Evolutionary conservation across 2,888 invertebrate species (phyloP).

Genomic region (Frankliniella fusca): DNA sequence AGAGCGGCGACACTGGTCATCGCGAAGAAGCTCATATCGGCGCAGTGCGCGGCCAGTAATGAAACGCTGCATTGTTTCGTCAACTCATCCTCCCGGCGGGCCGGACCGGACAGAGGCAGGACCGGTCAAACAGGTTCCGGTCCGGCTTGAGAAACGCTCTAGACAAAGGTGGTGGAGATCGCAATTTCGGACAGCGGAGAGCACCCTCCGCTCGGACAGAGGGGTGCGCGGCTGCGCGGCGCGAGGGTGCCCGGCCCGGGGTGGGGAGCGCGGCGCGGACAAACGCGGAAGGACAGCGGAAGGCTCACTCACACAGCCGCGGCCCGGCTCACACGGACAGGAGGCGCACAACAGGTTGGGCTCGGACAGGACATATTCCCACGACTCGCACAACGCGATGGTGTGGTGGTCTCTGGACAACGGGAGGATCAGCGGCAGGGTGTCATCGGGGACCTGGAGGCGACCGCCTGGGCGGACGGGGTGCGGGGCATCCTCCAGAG

Average conservation of each 20-base stretch:
- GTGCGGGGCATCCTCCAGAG: too few relatives aligned
- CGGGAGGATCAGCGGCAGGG: not conserved
- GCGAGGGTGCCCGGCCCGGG: too few relatives aligned
- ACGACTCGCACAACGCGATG: not conserved
- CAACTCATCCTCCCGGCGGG: not conserved
- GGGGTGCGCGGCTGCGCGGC: constrained; percentile 1
- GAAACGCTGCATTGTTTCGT: constrained; percentile 4
- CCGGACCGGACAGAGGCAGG: not conserved
- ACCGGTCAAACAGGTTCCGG: constrained; percentile 10
- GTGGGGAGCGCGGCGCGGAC: not conserved
- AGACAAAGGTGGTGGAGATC: constrained; percentile 17
- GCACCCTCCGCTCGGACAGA: constrained; percentile 15
- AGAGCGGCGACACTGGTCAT: not conserved
- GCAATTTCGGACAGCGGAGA: constrained; percentile 23
- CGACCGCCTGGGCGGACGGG: too few relatives aligned
- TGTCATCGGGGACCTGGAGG: not conserved
- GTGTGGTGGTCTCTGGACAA: not conserved
- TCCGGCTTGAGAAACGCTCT: constrained; percentile 20
- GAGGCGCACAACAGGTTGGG: constrained; percentile 9
- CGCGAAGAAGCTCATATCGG: not conserved
- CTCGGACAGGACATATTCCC: constrained; percentile 11
- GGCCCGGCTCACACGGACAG: not conserved
- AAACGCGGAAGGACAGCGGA: constrained; percentile 9
- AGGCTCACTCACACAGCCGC: not conserved
- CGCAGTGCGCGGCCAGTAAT: not conserved